Base-by-base conservation (phyloP, 2,888 invertebrate species). In the Charanyca ferruginea region DNA sequence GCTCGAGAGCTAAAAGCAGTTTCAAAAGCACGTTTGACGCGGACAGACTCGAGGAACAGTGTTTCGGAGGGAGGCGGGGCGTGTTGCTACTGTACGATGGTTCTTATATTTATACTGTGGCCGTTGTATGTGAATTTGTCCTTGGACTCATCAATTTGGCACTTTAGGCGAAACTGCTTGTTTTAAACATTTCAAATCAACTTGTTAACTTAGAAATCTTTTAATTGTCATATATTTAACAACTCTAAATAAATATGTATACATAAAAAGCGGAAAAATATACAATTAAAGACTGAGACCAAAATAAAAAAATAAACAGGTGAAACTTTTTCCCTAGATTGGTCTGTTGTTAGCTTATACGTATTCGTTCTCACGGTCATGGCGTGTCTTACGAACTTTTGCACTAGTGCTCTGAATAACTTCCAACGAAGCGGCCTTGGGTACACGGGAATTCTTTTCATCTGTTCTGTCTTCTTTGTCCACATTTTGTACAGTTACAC, bases 381-480 rank as follows among this genome's bases (percentile, higher is more conserved):
- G 16, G 5, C 16, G 8, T 0, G 38, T 16, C 4, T 38, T 16
- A 8, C 38, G 38, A 38, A 16, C 38, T 38, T n/a, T 57, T 23
- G 44, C 44, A 28, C 41, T 55, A 32, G 28, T 22, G 59, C 32
- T 66, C 9, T 52, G 38, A 25, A 66, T 28, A 22, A 60, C 44
- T 7, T 59, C 51, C 9, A 72, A 22, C 22, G 38, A 11, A 22
- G 25, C 41, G 7, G 66, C 13, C 16, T 42, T 47, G 35, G 45
- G 8, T 0, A 9, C 22, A 18, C 25, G 38, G 0, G 45, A 2
- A 64, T 82, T 84, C 8, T 81, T 87, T 41, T 81, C 85, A 42
- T 87, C 85, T 53, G 77, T 87, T 73, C 82, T 86, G 55, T 85
- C 80, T 32, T 86, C 86, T 53, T 81, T 83, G 22, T 82, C 51